Percentiles rank a stretch among this genome's conserved stretches.
phyloP scores from a whole-genome alignment of 1,140 invertebrate species.

The Leptonema lineaticorne region DNA sequence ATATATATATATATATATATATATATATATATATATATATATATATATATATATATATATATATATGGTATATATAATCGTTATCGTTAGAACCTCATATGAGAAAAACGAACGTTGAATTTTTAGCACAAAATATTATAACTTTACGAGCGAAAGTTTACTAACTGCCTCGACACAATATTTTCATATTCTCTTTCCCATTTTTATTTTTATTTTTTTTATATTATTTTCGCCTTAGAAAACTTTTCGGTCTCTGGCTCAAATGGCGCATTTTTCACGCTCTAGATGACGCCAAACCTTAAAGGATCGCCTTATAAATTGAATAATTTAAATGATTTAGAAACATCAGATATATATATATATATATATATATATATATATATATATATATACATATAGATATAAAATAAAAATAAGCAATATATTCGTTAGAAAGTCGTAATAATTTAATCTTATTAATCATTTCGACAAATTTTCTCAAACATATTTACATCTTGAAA shows the following conservation, averaged over 20 bases:
- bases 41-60: background rate
- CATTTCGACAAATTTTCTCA: background rate
- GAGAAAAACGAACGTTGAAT: conserved; percentile 15
- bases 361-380: background rate
- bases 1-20: background rate
- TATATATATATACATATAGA: background rate
- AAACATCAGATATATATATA: background rate
- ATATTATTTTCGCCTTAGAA: background rate
- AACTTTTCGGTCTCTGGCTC: conserved; percentile 6
- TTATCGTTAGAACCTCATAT: background rate
- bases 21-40: background rate
- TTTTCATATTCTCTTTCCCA: background rate
- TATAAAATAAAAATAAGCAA: background rate
- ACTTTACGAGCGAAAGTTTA: conserved; percentile 20
- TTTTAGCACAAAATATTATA: conserved; percentile 24
- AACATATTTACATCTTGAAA: background rate
- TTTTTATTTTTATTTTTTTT: background rate
- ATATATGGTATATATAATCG: background rate
- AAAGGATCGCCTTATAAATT: conserved; percentile 20
- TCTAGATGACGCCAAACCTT: conserved; percentile 20
- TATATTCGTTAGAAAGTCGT: background rate
- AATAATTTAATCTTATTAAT: background rate
- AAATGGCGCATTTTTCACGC: conserved; percentile 32
- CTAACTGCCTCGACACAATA: background rate
- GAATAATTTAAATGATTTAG: conserved; percentile 29